Evolutionary conservation across 2,888 invertebrate species (phyloP), one percentile per base, ranked within the genome.

Genomic region (Autographa pulchrina): DNA sequence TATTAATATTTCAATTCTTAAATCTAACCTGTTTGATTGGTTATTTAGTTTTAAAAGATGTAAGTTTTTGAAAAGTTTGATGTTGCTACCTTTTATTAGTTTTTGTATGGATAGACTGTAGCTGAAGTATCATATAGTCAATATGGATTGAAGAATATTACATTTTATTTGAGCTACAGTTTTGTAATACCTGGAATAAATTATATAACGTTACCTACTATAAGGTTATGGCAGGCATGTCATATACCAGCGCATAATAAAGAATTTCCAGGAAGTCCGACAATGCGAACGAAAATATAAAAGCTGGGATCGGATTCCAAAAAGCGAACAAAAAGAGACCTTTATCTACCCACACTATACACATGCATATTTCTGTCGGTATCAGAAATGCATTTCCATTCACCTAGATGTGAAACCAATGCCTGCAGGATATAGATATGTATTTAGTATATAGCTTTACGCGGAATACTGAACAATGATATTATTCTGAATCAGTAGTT

Each of bases 361-460:
- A 25, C 54, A 13, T 8, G 54, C 20, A 20, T 13, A 20, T 20
- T 9, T 25, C 18, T 20, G 20, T 13, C 48, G 48, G 48, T 48
- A 48, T 48, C 48, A 48, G 48, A n/a, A 13, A 13, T 56, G 54
- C 54, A 56, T 56, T 25, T 11, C 54, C 48, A 48, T n/a, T 25
- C 14, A 56, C 54, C 54, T 56, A 25, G 54, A 20, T 56, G 14
- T 56, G 25, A 56, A 25, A 56, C 11, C 54, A 56, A 56, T 56
- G 18, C 54, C 54, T 48, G n/a, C 48, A 56, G 54, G 54, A 56
- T 25, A 56, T 25, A 25, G 54, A 56, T 25, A 56, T 56, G 20
- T 20, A 20, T 54, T 20, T 25, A 25, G 25, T 56, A 56, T 11
- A 0, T 11, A 38, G 38, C 54, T 11, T 56, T 56, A 18, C n/a